These are phyloP conservation scores for Cerastoderma edule DNA, from an alignment of 2,888 invertebrate genomes.

Conservation along the genomic window DNA sequence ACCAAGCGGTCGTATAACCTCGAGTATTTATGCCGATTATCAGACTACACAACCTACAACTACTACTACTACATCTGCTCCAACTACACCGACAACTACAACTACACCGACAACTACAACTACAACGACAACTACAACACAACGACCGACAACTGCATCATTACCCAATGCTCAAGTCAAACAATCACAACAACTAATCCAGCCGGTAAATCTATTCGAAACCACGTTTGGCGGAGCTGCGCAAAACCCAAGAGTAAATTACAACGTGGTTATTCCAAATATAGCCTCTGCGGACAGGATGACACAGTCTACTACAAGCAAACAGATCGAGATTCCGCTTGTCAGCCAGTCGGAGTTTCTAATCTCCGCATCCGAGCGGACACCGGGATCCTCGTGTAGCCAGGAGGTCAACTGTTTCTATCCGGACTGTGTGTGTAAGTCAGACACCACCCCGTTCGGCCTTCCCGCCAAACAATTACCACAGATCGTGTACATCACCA, in stretches of 20 bases:
- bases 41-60: conserved; percentile 31
- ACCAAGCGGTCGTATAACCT: too few relatives aligned
- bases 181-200: not conserved
- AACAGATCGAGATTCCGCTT: not conserved
- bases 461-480: conserved; percentile 55
- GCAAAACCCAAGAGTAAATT: not conserved
- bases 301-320: not conserved
- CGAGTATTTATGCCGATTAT: too few relatives aligned
- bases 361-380: not conserved
- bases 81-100: conserved; percentile 21
- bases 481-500: conserved; percentile 70
- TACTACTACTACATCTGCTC: conserved; percentile 18
- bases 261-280: not conserved
- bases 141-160: not conserved
- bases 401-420: conserved; percentile 63
- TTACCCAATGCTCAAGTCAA: conserved; percentile 3
- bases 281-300: not conserved
- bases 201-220: conserved; percentile 14
- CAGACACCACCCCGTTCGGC: conserved; percentile 41
- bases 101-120: conserved; percentile 8
- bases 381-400: conserved; percentile 1
- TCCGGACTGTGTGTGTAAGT: conserved; percentile 68
- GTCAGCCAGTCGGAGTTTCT: not conserved
- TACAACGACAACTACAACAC: conserved; percentile 8
- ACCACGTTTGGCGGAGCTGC: not conserved